Conservation (phyloP, 2,797 vertebrate genomes). For the Oceanodroma leucorhoa region DNA sequence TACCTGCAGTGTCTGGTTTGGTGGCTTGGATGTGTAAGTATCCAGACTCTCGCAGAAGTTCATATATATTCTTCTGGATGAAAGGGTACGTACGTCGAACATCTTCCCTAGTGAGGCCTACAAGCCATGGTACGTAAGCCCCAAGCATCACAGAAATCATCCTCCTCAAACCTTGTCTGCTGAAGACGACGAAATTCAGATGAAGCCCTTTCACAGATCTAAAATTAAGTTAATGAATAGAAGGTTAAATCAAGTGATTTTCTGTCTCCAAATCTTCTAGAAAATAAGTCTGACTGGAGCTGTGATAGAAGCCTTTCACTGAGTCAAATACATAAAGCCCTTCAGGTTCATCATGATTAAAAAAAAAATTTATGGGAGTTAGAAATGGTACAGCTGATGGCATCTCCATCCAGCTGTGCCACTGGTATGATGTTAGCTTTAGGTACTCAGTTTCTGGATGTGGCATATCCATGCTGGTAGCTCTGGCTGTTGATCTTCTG, state of each 20-base stretch:
- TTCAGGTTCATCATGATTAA: not conserved
- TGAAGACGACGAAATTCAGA: constrained; percentile 70
- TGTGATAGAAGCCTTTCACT: not conserved
- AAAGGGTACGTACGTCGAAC: constrained; percentile 80
- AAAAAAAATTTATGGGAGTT: not conserved
- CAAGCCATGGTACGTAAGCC: constrained; percentile 84
- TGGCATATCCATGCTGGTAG: not conserved
- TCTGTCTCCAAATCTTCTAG: not conserved
- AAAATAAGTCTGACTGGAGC: not conserved
- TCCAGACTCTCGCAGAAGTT: constrained; percentile 78
- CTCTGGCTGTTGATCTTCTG: not conserved
- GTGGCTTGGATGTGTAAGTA: constrained; percentile 89
- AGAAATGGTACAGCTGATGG: not conserved
- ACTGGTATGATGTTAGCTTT: not conserved
- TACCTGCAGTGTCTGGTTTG: constrained; percentile 90
- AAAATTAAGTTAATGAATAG: not conserved
- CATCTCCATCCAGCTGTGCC: not conserved
- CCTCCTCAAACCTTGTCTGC: not conserved
- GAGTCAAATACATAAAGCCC: not conserved
- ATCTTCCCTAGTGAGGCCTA: constrained; percentile 84
- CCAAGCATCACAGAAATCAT: constrained; percentile 78
- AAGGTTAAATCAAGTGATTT: not conserved
- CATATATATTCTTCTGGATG: constrained; percentile 80
- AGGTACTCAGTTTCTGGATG: not conserved
- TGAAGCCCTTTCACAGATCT: constrained; percentile 87